Evolutionary conservation across 2,113 vertebrate species (phyloP).

Genomic region (Isichthys henryi): DNA sequence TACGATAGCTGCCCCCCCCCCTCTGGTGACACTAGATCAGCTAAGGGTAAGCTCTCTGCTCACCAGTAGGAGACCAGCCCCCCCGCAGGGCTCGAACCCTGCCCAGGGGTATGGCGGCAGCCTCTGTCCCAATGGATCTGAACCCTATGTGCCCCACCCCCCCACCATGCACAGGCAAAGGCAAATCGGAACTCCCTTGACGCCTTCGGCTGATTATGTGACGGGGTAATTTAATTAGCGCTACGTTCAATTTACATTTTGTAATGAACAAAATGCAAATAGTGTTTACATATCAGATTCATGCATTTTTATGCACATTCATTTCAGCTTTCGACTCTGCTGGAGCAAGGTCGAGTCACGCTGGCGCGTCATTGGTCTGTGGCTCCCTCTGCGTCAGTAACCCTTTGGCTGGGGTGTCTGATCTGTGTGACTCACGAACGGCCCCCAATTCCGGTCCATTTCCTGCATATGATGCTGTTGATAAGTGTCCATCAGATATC

Average conservation of each 20-base stretch:
- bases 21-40: neutral
- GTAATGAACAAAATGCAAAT: conserved; percentile 25
- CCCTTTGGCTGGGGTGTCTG: neutral
- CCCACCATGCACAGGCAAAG: neutral
- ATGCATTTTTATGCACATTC: conserved; percentile 18
- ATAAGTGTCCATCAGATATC: neutral
- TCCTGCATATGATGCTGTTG: neutral
- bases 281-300: conserved; percentile 18
- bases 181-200: neutral
- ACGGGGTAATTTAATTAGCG: conserved; percentile 13
- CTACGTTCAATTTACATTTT: conserved; percentile 18
- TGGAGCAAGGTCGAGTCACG: neutral
- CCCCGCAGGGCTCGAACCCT: neutral
- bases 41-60: neutral
- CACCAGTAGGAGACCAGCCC: neutral
- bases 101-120: neutral
- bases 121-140: neutral
- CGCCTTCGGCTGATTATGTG: conserved; percentile 12
- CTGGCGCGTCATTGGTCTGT: neutral
- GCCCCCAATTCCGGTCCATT: neutral
- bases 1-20: neutral
- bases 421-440: neutral
- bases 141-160: neutral
- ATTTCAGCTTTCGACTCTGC: neutral
- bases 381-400: conserved; percentile 16